Conservation (phyloP, 2,113 vertebrate genomes). For the Sterrhoptilus dennistouni region DNA sequence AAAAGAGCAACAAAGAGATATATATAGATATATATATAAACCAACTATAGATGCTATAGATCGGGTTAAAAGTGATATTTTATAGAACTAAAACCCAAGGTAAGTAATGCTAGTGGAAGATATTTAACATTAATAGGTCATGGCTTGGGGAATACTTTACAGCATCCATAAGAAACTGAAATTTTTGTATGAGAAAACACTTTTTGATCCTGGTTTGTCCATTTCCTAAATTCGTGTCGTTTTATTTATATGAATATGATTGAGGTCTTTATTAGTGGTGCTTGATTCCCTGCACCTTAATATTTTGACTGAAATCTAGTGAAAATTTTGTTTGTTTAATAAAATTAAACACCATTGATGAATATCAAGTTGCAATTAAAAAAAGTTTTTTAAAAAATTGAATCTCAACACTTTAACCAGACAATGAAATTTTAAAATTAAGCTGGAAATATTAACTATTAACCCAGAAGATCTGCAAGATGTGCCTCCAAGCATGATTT, state of each 20-base stretch:
- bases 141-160: neutral
- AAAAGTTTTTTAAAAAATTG: neutral
- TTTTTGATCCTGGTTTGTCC: neutral
- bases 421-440: neutral
- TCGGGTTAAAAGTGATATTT: neutral
- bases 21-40: neutral
- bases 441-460: neutral
- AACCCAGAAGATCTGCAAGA: neutral
- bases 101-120: neutral
- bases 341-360: neutral
- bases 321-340: neutral
- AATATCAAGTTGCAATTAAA: neutral
- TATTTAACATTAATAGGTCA: neutral
- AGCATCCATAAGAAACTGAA: neutral
- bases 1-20: neutral
- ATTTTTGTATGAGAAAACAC: rapidly evolving
- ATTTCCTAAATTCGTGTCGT: neutral
- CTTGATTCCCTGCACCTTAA: neutral
- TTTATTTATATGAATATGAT: neutral
- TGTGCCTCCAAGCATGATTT: neutral
- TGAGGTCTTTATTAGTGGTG: neutral
- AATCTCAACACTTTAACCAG: neutral
- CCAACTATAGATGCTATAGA: neutral
- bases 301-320: neutral
- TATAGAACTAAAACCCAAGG: neutral